Base-by-base conservation (phyloP, 2,888 invertebrate genomes). In the Trissoscelio sp. region DNA sequence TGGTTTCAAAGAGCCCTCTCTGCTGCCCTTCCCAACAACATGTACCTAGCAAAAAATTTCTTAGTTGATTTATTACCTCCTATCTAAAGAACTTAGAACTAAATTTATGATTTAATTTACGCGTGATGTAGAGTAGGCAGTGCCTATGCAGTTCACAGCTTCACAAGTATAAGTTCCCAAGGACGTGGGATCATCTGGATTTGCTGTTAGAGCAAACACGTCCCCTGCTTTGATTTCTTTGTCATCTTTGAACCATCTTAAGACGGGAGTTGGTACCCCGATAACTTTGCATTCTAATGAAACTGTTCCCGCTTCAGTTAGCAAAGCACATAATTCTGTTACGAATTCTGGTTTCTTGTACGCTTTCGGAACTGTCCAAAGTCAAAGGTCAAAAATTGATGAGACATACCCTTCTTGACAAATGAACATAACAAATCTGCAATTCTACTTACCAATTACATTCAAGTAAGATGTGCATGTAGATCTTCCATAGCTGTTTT, bases 261-360 rank as follows among this genome's bases (percentile, higher is more conserved):
- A 89, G 16, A 94, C 93, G 0, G 96, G 96, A 0, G 97, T 96
- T 0, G 97, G 97, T n/a, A 97, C 96, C 12, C 97, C 97, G 62
- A 97, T 95, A 16, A 97, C 97, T 91, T 97, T 97, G 91, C 98
- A 98, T 91, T 97, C 97, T 82, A 98, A 92, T 0, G 97, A 96
- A 9, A 98, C 98, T 0, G 96, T 96, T 44, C 97, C 97, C 86
- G 96, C 96, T 89, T 96, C 96, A 0, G 97, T 97, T 28, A 97
- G 93, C 77, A 97, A 93, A 0, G 97, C 96, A 28, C 95, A 94
- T 11, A 98, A 93, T 86, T 96, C 96, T 89, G 97, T 96, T 39
- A 97, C 94, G 90, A 98, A 97, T 90, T 96, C 96, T 0, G 97
- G 97, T 12, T 95, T 93, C 88, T 96, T 97, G 91, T 97, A 97